Conservation (phyloP, 2,113 vertebrate genomes). For the Cephalopholis sonnerati region DNA sequence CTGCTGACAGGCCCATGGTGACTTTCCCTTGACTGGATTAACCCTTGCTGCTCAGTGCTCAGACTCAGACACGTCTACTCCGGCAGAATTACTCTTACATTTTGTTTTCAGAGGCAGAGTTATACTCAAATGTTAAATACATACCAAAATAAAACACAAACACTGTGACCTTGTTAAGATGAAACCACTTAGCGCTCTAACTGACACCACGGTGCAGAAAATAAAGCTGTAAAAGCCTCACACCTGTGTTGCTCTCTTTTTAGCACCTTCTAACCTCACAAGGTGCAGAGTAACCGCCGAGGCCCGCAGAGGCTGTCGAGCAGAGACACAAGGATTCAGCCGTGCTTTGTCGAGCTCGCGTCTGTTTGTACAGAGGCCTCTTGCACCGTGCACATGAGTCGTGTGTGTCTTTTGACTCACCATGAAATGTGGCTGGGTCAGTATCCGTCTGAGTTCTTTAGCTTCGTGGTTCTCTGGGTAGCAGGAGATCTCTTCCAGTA, state of each 20-base stretch:
- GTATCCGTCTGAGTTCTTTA: slow-evolving; percentile 96
- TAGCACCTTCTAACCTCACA: neutral
- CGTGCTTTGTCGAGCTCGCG: neutral
- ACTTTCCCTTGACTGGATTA: slow-evolving; percentile 34
- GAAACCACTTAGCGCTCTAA: neutral
- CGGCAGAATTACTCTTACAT: neutral
- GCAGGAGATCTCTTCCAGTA: slow-evolving; percentile 99
- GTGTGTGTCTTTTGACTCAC: slow-evolving; percentile 81
- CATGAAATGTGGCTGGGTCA: slow-evolving; percentile 99
- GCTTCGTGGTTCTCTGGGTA: slow-evolving; percentile 97
- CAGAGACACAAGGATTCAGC: neutral
- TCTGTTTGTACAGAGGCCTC: slow-evolving; percentile 9
- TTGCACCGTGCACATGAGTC: neutral
- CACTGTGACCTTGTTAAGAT: neutral
- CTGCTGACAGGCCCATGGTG: slow-evolving; percentile 18
- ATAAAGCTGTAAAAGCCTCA: neutral
- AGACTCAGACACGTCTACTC: neutral
- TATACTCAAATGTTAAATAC: neutral
- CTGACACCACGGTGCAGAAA: neutral
- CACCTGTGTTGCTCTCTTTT: neutral
- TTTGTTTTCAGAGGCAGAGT: too few relatives aligned
- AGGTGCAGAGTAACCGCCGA: neutral
- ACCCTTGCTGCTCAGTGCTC: slow-evolving; percentile 12
- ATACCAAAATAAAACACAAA: too few relatives aligned
- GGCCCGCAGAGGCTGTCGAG: neutral